phyloP scores from a whole-genome alignment of 1,140 invertebrate species.

The Babylonia areolata region DNA sequence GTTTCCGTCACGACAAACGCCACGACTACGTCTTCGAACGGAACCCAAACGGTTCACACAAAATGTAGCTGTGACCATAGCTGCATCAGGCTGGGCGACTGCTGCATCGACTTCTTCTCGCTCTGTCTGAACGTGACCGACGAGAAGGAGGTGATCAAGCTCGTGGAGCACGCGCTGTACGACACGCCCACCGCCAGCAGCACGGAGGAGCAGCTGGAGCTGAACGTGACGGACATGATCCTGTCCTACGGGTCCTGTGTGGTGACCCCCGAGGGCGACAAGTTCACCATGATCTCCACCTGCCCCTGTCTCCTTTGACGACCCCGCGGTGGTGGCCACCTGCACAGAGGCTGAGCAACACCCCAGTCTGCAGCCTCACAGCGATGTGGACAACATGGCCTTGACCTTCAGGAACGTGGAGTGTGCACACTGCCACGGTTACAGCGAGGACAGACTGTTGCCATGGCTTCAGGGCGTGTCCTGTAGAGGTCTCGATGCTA shows the following conservation, averaged over 20 bases:
- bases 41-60: background rate
- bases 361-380: slow-evolving; percentile 22
- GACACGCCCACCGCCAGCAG: background rate
- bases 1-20: background rate
- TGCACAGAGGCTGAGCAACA: slow-evolving; percentile 2
- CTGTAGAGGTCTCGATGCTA: background rate
- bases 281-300: background rate
- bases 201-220: background rate
- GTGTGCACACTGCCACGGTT: slow-evolving; percentile 34
- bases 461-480: slow-evolving; percentile 15
- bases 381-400: background rate
- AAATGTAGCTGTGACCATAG: slow-evolving; percentile 24
- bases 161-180: slow-evolving; percentile 20
- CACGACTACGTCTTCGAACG: background rate
- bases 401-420: slow-evolving; percentile 20
- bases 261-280: slow-evolving; percentile 13
- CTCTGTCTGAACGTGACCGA: slow-evolving; percentile 26
- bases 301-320: background rate
- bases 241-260: slow-evolving; percentile 20
- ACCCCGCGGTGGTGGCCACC: background rate
- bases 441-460: background rate
- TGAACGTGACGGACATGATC: slow-evolving; percentile 4
- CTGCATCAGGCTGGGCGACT: slow-evolving; percentile 27
- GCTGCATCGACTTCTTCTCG: slow-evolving; percentile 32
- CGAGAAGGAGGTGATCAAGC: slow-evolving; percentile 21